Evolutionary conservation across 2,888 invertebrate genomes (phyloP).

Genomic region (Tipula vernalis): DNA sequence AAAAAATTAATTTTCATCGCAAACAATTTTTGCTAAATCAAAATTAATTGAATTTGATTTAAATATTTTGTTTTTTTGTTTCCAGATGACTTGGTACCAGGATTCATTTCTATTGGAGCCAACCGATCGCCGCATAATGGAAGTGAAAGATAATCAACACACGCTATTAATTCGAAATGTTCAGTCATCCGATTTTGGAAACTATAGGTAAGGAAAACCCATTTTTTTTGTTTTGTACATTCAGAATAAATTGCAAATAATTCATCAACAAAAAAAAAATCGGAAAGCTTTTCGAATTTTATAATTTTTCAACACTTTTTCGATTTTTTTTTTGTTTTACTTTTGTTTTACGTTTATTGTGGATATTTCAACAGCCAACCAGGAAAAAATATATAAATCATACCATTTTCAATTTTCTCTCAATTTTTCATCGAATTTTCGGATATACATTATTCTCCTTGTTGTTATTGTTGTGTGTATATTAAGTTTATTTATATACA

Average conservation of each 20-base stretch:
- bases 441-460: background rate
- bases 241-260: background rate
- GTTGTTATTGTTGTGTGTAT: background rate
- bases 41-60: background rate
- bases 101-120: slow-evolving; percentile 48
- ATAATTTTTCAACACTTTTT: background rate
- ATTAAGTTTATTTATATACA: background rate
- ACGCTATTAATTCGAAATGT: slow-evolving; percentile 46
- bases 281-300: background rate
- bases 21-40: too few species aligned
- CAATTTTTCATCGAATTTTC: background rate
- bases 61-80: slow-evolving; percentile 14
- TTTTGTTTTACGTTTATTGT: background rate
- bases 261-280: background rate
- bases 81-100: slow-evolving; percentile 50
- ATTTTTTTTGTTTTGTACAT: background rate
- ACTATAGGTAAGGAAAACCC: slow-evolving; percentile 33
- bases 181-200: slow-evolving; percentile 49
- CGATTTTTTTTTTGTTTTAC: too few species aligned
- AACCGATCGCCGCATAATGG: slow-evolving; percentile 48
- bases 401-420: background rate
- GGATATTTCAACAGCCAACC: background rate
- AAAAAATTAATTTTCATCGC: too few species aligned
- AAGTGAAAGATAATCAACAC: slow-evolving; percentile 44
- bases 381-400: background rate